Percentiles rank a stretch among this genome's conserved stretches.
These are phyloP conservation scores for Drosophila emarginata DNA, from an alignment of 2,888 invertebrate species.

Conservation along the genomic window DNA sequence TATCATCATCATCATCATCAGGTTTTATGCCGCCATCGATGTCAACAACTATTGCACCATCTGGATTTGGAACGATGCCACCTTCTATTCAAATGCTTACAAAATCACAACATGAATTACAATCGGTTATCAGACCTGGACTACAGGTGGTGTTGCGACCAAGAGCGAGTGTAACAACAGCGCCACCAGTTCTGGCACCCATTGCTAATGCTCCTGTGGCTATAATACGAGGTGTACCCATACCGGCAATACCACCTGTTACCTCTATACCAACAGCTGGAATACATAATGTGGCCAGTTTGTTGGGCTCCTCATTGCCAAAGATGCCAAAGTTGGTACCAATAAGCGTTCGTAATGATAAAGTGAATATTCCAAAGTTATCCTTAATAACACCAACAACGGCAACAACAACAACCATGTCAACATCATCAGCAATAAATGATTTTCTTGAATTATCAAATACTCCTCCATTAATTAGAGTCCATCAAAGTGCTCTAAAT, in stretches of 20 bases:
- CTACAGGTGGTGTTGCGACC: neutral
- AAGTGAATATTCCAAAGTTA: neutral
- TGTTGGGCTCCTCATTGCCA: neutral
- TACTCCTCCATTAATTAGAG: slow-evolving; percentile 7
- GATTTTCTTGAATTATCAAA: neutral
- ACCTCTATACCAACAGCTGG: neutral
- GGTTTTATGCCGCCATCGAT: neutral
- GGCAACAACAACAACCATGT: neutral
- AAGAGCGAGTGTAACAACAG: neutral
- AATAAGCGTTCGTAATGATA: slow-evolving; percentile 17
- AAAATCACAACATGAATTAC: neutral
- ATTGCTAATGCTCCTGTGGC: neutral
- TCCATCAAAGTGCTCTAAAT: neutral
- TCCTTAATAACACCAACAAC: neutral
- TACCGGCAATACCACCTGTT: neutral
- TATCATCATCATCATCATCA: neutral
- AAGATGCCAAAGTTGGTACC: slow-evolving; percentile 21
- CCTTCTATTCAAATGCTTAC: neutral
- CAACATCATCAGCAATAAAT: neutral
- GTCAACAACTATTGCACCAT: neutral
- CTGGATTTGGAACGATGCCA: neutral
- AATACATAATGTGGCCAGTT: neutral
- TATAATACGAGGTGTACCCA: neutral
- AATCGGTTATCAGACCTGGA: neutral
- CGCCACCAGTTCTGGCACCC: neutral